A percentile compares a stretch with the other conserved stretches of the same genome.
Evolutionary conservation across 2,113 vertebrate genomes (phyloP).

Genomic region (Barnardius zonarius): DNA sequence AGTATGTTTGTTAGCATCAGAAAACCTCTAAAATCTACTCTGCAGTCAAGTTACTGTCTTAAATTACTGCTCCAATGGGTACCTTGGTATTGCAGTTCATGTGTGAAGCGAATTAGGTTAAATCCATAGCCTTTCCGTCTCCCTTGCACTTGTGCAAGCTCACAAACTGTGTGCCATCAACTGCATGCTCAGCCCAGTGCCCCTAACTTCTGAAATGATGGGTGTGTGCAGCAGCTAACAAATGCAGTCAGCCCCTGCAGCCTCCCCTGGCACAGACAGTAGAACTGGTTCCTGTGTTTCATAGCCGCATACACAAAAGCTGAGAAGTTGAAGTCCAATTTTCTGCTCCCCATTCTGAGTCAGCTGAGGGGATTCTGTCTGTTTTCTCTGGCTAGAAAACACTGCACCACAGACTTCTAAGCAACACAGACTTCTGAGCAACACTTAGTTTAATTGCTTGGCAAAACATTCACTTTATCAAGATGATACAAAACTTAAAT

Average conservation of each 20-base stretch:
- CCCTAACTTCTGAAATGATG: no score
- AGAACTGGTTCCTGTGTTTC: fast-evolving
- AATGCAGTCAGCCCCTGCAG: not conserved
- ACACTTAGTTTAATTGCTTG: conserved; percentile 48
- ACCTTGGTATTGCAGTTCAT: fast-evolving
- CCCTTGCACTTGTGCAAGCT: not conserved
- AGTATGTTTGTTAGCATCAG: not conserved
- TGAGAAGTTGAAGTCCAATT: not conserved
- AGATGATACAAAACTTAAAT: conserved; percentile 51
- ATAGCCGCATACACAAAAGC: not conserved
- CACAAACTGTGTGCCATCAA: fast-evolving
- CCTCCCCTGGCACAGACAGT: fast-evolving
- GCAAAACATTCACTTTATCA: conserved; percentile 30
- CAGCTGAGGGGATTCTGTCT: not conserved
- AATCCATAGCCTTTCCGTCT: fast-evolving
- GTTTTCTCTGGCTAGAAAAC: not conserved
- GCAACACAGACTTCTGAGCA: conserved; percentile 9
- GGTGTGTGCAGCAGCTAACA: not conserved
- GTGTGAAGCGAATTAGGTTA: not conserved
- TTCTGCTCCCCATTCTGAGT: not conserved
- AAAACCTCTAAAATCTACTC: not conserved
- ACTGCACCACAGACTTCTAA: not conserved
- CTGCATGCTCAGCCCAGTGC: not conserved
- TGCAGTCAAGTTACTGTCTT: not conserved
- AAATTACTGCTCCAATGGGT: not conserved